phyloP scores from a whole-genome alignment of 2,797 vertebrate species.

The Strix occidentalis region DNA sequence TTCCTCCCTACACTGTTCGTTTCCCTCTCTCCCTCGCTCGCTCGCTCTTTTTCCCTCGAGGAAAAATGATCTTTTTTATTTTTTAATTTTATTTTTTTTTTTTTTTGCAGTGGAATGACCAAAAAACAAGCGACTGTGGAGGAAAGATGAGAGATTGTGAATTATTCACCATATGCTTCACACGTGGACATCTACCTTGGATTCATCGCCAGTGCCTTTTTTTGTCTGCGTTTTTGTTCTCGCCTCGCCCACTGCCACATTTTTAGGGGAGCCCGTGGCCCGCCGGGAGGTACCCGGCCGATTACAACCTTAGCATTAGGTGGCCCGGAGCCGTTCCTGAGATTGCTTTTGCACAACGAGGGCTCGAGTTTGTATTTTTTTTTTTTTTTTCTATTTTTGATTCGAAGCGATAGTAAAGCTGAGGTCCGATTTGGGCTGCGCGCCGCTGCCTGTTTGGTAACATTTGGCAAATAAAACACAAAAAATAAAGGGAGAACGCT shows the following conservation, averaged over 20 bases:
- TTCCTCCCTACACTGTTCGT: slow-evolving; percentile 33
- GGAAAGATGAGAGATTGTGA: slow-evolving; percentile 73
- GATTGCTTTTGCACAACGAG: slow-evolving; percentile 80
- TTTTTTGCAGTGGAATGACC: slow-evolving; percentile 73
- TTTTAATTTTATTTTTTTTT: neutral
- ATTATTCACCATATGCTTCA: slow-evolving; percentile 71
- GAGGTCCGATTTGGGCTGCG: slow-evolving; percentile 80
- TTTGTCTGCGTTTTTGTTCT: slow-evolving; percentile 48
- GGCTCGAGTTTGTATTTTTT: slow-evolving; percentile 64
- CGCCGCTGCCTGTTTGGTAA: slow-evolving; percentile 78
- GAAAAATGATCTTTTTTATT: slow-evolving; percentile 18
- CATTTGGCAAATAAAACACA: slow-evolving; percentile 80
- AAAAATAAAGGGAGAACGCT: slow-evolving; percentile 43
- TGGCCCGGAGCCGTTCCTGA: slow-evolving; percentile 86
- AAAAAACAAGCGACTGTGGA: slow-evolving; percentile 74
- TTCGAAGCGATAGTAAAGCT: slow-evolving; percentile 79
- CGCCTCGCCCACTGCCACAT: slow-evolving; percentile 42
- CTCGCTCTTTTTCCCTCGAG: slow-evolving; percentile 6
- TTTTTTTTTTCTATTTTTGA: slow-evolving; percentile 19
- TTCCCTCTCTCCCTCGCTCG: neutral
- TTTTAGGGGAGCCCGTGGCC: slow-evolving; percentile 70
- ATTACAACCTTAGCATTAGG: slow-evolving; percentile 70
- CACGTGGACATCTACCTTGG: slow-evolving; percentile 69
- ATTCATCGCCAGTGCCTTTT: slow-evolving; percentile 60
- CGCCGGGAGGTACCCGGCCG: slow-evolving; percentile 58